Evolutionary conservation across 2,888 invertebrate genomes (phyloP), one percentile per base, ranked within the genome.

Genomic region (Agriotes lineatus): DNA sequence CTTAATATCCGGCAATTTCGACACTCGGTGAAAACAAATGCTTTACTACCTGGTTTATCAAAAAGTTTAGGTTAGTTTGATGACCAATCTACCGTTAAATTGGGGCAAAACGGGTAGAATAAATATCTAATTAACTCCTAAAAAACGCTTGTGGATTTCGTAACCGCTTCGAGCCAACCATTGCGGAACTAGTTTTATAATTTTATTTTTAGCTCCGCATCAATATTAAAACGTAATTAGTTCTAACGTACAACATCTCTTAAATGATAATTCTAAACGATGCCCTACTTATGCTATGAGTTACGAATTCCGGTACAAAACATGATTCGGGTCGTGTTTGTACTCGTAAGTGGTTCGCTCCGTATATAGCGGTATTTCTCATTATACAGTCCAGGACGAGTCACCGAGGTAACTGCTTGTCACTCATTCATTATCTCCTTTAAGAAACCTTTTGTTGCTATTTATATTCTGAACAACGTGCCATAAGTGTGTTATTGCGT

Each of bases 361-460:
- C 54, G 56, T 54, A 50, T 50, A 54, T 63, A 63, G 54, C 63
- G 63, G 63, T 63, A 63, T 37, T 59, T 66, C 54, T 65, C 54
- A 60, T 67, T 57, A 57, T 56, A 67, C 62, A 61, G 67, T 67
- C 61, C 67, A 67, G 37, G 50, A 60, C 59, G 20, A 52, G 62
- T 67, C 54, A 57, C 54, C 58, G 22, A 60, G 54, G 37, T 25
- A 57, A 44, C 39, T 63, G 45, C 63, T 25, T 63, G 44, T 20
- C 63, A 54, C 25, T 61, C 45, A 54, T 44, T 61, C 45, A 61
- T 61, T 56, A 60, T 60, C 37, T 67, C 54, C 52, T 54, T 67
- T 52, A 57, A 67, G 56, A 62, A 62, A 62, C 35, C 67, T 56
- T 65, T 67, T 62, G 54, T 67, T 25, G 14, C 61, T 54, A 54